Conservation (phyloP, 2,797 vertebrate species). For the Cirrhinus molitorella region DNA sequence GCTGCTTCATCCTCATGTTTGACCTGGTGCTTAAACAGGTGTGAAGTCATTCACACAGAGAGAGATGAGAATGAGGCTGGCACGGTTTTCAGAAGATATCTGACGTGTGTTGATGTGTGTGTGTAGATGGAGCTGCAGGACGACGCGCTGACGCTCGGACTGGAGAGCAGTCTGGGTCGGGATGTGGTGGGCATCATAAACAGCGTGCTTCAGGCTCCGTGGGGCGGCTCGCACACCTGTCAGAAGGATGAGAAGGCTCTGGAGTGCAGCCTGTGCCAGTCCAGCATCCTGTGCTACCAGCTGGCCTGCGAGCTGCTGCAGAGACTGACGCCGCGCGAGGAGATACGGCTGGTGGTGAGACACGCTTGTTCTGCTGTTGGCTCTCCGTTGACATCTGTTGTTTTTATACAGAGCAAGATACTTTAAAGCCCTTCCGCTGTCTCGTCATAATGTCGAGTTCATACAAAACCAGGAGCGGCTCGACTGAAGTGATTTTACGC, state of each 20-base stretch:
- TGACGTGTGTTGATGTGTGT: not conserved
- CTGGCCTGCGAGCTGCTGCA: conserved; percentile 95
- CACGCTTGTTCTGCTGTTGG: conserved; percentile 5
- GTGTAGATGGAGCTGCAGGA: conserved; percentile 98
- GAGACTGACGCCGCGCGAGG: conserved; percentile 93
- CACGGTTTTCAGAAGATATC: not conserved
- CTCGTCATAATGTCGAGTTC: too few relatives aligned
- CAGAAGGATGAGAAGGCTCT: conserved; percentile 95
- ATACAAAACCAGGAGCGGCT: too few relatives aligned
- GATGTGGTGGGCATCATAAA: conserved; percentile 98
- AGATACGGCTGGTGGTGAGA: conserved; percentile 96
- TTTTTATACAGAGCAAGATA: too few relatives aligned
- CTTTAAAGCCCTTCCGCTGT: too few relatives aligned
- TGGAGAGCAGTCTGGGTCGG: conserved; percentile 94
- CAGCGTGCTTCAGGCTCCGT: conserved; percentile 98
- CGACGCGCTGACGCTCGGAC: conserved; percentile 93
- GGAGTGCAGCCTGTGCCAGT: conserved; percentile 96
- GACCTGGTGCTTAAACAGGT: conserved; percentile 99
- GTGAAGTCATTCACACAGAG: conserved; percentile 70
- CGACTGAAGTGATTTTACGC: too few relatives aligned
- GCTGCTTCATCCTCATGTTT: conserved; percentile 99
- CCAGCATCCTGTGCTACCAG: conserved; percentile 98
- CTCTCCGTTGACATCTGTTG: not conserved
- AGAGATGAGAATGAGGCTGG: not conserved
- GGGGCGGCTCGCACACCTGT: conserved; percentile 98